Evolutionary conservation across 2,113 vertebrate species (phyloP).

Genomic region (Cyphomyrus plagiostoma): DNA sequence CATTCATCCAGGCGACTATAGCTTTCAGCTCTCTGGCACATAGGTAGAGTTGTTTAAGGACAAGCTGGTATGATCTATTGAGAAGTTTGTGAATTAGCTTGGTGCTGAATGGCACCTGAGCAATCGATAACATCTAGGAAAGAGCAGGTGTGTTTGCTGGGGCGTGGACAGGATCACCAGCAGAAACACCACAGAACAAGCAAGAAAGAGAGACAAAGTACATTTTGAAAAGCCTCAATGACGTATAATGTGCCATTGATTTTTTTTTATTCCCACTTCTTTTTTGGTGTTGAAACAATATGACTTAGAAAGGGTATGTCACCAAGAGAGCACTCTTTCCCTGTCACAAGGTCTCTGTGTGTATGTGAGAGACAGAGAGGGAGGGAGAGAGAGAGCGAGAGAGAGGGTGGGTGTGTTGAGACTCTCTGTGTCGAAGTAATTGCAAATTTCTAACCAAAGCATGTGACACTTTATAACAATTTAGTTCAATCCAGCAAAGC

Average conservation of each 20-base stretch:
- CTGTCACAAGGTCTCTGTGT: neutral
- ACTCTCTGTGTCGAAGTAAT: neutral
- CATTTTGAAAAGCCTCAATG: neutral
- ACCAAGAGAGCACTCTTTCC: neutral
- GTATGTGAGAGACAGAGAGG: neutral
- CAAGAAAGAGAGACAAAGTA: constrained; percentile 15
- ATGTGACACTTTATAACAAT: neutral
- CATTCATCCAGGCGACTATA: neutral
- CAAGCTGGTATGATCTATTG: neutral
- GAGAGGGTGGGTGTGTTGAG: neutral
- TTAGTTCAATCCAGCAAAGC: neutral
- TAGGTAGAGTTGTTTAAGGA: neutral
- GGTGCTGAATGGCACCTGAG: neutral
- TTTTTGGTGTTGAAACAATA: constrained; percentile 16
- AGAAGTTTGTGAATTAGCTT: neutral
- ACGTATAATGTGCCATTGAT: constrained; percentile 13
- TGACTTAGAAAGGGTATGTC: neutral
- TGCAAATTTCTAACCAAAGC: neutral
- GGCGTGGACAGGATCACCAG: neutral
- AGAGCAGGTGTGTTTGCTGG: neutral
- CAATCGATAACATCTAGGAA: constrained; percentile 8
- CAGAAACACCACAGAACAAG: neutral
- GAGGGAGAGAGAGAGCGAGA: neutral
- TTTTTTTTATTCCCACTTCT: constrained; percentile 16
- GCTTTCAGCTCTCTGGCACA: neutral